A percentile compares a stretch with the other conserved stretches of the same genome.
phyloP scores from a whole-genome alignment of 2,888 invertebrate species.

The Cosmia trapezina region DNA sequence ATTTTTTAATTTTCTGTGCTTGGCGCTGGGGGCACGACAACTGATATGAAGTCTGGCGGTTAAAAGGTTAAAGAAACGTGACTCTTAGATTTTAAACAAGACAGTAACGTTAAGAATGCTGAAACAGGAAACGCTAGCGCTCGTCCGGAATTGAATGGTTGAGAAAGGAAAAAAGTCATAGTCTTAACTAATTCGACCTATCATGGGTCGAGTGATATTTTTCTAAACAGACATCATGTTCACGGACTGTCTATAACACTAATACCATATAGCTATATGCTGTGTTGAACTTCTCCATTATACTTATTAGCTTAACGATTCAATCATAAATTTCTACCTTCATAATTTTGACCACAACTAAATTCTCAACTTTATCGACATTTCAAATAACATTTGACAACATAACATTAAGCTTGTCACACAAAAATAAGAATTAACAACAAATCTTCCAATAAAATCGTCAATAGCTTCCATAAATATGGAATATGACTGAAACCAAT shows the following conservation, averaged over 20 bases:
- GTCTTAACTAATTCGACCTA: not conserved
- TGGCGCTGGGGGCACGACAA: no score
- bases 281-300: no score
- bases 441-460: conserved; percentile 15
- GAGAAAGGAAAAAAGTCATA: no score
- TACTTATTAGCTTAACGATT: not conserved
- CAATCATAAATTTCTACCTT: conserved; percentile 7
- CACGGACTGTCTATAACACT: no score
- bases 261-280: no score
- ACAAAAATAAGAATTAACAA: conserved; percentile 20
- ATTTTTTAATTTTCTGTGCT: no score
- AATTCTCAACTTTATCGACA: conserved; percentile 17
- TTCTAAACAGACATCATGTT: no score
- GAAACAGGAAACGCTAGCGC: not conserved
- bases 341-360: not conserved
- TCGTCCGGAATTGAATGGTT: not conserved
- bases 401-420: conserved; percentile 15
- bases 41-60: no score
- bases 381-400: conserved; percentile 21
- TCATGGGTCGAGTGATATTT: not conserved
- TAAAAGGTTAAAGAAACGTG: no score
- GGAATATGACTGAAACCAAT: conserved; percentile 43
- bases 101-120: not conserved
- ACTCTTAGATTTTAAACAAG: no score
- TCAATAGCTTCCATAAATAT: conserved; percentile 35